Evolutionary conservation across 2,797 vertebrate genomes (phyloP), one percentile per base, ranked within the genome.

Genomic region (Enteromius unitaeniatus): DNA sequence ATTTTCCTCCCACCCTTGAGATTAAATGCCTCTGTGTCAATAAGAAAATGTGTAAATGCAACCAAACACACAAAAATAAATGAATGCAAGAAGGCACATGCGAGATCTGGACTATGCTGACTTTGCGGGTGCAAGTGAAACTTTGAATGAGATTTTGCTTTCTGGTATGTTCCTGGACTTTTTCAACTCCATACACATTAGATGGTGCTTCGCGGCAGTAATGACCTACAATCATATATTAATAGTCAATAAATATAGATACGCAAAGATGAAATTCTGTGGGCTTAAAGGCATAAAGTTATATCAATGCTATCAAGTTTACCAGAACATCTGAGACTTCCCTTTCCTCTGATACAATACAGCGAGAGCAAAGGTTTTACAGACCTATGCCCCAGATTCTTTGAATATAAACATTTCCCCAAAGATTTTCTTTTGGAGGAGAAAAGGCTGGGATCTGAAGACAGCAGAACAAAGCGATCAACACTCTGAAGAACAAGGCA

Each of bases 361-460:
- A 53, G 42, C 42, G 26, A 17, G 42, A 74, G 45, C 70, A 64
- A 74, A 65, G 28, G 15, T 37, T 70, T 65, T 65, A 65, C 8
- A 82, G 45, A 65, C 70, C 31, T 82, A 40, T 65, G 58, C 19
- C 40, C 79, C 42, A 73, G 34, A 62, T 73, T 64, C 55, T 34
- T 64, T 73, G 26, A 81, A 81, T 81, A 37, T 64, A 62, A 73
- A 73, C 55, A 64, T 73, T 64, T 51, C 79, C 69, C 55, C 13
- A 49, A 81, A 73, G 69, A 64, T 62, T 62, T 81, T 47, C 14
- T 81, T 62, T 81, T 73, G 40, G 69, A 81, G 37, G 42, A 34
- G 40, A 73, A 73, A 73, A 82, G 42, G 21, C 53, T 73, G 40
- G 28, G 70, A 74, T 65, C 47, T 65, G 26, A 74, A 74, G 80